Evolutionary conservation across 2,797 vertebrate genomes (phyloP).

Genomic region (Hypotaenidia philippensis): DNA sequence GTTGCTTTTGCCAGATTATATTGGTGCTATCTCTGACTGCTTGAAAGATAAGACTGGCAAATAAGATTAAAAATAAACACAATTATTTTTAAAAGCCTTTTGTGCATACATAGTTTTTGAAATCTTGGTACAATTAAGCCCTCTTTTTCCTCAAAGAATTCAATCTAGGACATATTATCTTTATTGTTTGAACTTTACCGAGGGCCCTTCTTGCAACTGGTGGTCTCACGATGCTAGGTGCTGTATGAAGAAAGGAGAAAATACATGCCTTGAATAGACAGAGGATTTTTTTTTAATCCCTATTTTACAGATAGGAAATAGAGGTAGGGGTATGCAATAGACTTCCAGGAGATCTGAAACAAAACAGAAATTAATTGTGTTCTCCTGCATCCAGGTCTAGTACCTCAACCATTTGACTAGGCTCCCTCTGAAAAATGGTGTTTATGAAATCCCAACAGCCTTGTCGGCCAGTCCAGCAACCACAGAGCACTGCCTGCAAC

Average conservation of each 20-base stretch:
- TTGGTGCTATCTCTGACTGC: constrained; percentile 56
- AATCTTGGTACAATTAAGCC: constrained; percentile 13
- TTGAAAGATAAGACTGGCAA: constrained; percentile 61
- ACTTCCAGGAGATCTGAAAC: background rate
- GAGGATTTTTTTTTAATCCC: background rate
- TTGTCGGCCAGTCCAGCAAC: background rate
- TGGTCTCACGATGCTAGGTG: background rate
- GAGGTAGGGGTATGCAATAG: background rate
- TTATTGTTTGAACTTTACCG: background rate
- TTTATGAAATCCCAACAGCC: background rate
- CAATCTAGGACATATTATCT: background rate
- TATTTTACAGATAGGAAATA: background rate
- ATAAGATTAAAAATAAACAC: constrained; percentile 71
- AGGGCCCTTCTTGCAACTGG: background rate
- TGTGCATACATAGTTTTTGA: constrained; percentile 35
- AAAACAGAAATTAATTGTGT: background rate
- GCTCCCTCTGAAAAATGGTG: background rate
- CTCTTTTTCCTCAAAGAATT: constrained; percentile 10
- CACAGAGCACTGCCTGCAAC: background rate
- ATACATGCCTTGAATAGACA: background rate
- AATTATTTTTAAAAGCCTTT: constrained; percentile 67
- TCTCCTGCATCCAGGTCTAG: background rate
- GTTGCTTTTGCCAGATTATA: constrained; percentile 63
- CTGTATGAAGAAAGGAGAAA: background rate
- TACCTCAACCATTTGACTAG: background rate